Percentiles rank a stretch among this genome's conserved stretches.
Evolutionary conservation across 2,888 invertebrate species (phyloP).

Genomic region (Lasioglossum leucozonium): DNA sequence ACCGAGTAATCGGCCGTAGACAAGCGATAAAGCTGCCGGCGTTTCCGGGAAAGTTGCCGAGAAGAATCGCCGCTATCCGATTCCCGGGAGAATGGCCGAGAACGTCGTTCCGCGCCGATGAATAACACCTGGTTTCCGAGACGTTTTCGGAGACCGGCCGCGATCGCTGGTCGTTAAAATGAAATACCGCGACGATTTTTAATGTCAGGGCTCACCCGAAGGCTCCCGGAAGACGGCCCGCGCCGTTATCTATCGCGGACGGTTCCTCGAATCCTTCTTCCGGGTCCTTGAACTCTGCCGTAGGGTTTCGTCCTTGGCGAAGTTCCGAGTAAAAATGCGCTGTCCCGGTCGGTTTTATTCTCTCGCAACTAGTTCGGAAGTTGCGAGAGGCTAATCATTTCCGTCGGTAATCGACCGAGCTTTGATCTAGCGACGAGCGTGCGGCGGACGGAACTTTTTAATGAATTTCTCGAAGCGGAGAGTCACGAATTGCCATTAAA

Average conservation of each 20-base stretch:
- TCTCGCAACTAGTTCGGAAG: not conserved
- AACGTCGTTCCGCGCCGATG: slow-evolving; percentile 15
- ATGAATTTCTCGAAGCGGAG: slow-evolving; percentile 35
- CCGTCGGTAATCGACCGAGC: not conserved
- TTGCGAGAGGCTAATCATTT: slow-evolving; percentile 1
- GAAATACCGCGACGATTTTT: slow-evolving; percentile 32
- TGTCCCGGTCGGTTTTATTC: not conserved
- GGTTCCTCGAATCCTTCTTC: not conserved
- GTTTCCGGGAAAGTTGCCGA: not conserved
- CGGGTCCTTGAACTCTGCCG: not conserved
- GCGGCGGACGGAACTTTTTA: slow-evolving; percentile 25
- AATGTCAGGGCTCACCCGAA: not conserved
- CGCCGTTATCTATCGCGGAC: not conserved
- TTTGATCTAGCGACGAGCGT: slow-evolving; percentile 6
- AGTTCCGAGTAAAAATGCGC: not conserved
- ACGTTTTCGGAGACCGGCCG: slow-evolving; percentile 7
- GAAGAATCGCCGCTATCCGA: slow-evolving; percentile 3
- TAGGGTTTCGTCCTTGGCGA: not conserved
- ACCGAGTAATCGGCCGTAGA: slow-evolving; percentile 21
- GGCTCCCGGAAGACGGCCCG: not conserved
- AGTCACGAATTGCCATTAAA: slow-evolving; percentile 45
- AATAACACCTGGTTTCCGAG: slow-evolving; percentile 16
- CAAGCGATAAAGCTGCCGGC: slow-evolving; percentile 17
- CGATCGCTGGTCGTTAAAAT: slow-evolving; percentile 15
- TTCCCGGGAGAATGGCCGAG: not conserved